Percentiles rank a stretch among this genome's conserved stretches.
Conservation (phyloP, 2,797 vertebrate species). For the Enteromius paludinosus region DNA sequence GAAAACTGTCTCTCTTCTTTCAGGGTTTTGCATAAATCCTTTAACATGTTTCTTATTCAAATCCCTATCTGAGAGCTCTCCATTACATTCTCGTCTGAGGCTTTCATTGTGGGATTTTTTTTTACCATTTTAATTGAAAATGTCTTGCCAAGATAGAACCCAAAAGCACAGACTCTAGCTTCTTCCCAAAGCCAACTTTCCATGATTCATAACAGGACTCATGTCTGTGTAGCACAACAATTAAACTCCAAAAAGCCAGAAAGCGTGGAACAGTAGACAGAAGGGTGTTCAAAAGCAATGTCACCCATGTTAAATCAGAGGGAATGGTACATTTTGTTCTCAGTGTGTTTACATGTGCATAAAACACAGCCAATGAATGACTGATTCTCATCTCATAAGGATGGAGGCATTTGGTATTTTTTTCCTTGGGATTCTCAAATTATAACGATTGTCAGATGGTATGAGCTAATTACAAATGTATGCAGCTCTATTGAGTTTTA, state of each 20-base stretch:
- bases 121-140: conserved; percentile 66
- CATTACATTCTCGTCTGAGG: conserved; percentile 69
- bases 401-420: conserved; percentile 17
- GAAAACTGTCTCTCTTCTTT: background rate
- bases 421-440: conserved; percentile 11
- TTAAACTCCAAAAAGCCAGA: conserved; percentile 59
- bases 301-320: conserved; percentile 58
- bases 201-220: conserved; percentile 70
- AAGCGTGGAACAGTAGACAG: conserved; percentile 51
- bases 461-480: background rate
- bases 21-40: conserved; percentile 28
- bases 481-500: background rate
- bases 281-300: conserved; percentile 57
- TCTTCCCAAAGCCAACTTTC: conserved; percentile 62
- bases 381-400: conserved; percentile 44
- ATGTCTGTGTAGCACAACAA: conserved; percentile 61
- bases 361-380: conserved; percentile 48
- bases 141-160: conserved; percentile 66
- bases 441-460: conserved; percentile 6
- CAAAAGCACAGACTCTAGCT: conserved; percentile 61
- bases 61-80: conserved; percentile 57
- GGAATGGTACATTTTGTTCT: conserved; percentile 70
- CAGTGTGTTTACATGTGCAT: conserved; percentile 28
- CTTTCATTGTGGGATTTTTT: conserved; percentile 68
- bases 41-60: conserved; percentile 31